Base-by-base conservation (phyloP, 2,888 invertebrate species). In the Abscondita cerata region DNA sequence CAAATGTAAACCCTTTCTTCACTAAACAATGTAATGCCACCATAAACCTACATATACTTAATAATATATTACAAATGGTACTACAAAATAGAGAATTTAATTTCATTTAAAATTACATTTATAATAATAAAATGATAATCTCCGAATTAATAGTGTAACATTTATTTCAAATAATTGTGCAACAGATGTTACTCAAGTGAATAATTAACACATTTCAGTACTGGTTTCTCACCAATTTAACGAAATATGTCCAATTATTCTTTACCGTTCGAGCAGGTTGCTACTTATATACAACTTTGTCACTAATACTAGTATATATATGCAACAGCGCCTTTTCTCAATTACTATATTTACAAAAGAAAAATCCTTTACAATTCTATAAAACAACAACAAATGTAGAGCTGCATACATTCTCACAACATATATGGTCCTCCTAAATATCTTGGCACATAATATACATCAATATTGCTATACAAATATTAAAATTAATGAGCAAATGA, bases 21-120 rank as follows among this genome's bases (percentile, higher is more conserved):
- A 25, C 2, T 6, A 25, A 25, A 2, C 4, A 25, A 25, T 25
- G 25, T 25, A 25, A 25, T 25, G 25, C 25, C 18, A 47, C 16
- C 20, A 47, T 47, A 6, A 18, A 5, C 4, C 4, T 48, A 47
- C 34, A 31, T 46, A 55, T 47, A 36, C 48, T 31, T 57, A 57
- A 57, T 57, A 57, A 57, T 33, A 44, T 48, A 46, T 38, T 52
- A 62, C 50, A 25, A 25, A 25, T 56, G 38, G 46, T 40, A 52
- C 40, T 62, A 62, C 56, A 62, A 62, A 62, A 62, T 62, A 62
- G 46, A n/a, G n/a, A 62, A 62, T 62, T 62, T 52, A 46, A 62
- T 55, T 62, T 48, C 52, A 62, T 51, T 25, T 25, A 25, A 25
- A 25, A 25, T 25, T 25, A 25, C 25, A 25, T 25, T 25, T 25